Evolutionary conservation across 2,113 vertebrate species (phyloP).

Genomic region (Salvator merianae): DNA sequence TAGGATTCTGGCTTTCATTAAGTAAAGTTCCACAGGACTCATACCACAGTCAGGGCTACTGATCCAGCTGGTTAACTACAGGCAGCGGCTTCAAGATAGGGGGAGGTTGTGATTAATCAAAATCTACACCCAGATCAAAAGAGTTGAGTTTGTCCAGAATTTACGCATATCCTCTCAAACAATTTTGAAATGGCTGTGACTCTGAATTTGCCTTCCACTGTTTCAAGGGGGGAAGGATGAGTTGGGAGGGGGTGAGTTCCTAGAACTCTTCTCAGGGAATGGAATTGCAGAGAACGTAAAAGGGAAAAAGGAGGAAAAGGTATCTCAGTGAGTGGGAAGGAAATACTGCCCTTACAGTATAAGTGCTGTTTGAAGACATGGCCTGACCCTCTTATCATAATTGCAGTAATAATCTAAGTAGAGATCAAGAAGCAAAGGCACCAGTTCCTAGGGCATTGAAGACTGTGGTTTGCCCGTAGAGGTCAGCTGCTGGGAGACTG

Average conservation of each 20-base stretch:
- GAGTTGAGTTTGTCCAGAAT: not conserved
- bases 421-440: not conserved
- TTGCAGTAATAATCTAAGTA: not conserved
- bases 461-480: no score
- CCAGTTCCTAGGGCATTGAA: not conserved
- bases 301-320: no score
- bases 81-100: not conserved
- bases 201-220: not conserved
- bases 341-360: not conserved
- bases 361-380: not conserved
- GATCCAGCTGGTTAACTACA: not conserved
- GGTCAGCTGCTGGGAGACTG: no score
- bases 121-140: not conserved
- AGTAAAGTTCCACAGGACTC: not conserved
- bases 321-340: no score
- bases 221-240: no score
- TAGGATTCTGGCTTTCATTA: not conserved
- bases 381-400: no score
- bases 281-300: no score
- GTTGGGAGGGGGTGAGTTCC: no score
- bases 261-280: no score
- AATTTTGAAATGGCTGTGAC: not conserved
- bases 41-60: not conserved
- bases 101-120: not conserved
- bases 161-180: not conserved